Evolutionary conservation across 2,888 invertebrate species (phyloP).

Genomic region (Leucophenga montana): DNA sequence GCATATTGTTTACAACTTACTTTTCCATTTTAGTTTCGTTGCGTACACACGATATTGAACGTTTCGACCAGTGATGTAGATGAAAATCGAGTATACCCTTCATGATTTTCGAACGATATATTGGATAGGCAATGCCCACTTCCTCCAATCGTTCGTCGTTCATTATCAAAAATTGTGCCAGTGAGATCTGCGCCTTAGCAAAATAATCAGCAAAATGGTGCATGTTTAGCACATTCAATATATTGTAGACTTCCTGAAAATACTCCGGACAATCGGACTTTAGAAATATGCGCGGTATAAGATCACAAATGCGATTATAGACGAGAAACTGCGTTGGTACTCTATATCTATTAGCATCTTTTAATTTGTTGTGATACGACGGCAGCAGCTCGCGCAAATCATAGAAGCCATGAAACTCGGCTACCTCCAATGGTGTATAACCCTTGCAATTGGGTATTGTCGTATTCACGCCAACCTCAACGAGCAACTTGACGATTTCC

Average conservation of each 20-base stretch:
- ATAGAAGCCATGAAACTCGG: constrained; percentile 68
- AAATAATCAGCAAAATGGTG: constrained; percentile 60
- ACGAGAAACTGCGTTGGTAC: constrained; percentile 65
- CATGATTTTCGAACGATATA: constrained; percentile 66
- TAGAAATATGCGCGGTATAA: constrained; percentile 70
- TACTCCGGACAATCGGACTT: constrained; percentile 71
- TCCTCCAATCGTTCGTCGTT: constrained; percentile 59
- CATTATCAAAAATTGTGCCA: constrained; percentile 68
- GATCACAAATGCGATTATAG: constrained; percentile 67
- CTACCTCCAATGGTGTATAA: constrained; percentile 68
- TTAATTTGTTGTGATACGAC: constrained; percentile 14
- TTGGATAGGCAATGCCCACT: constrained; percentile 65
- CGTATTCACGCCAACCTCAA: constrained; percentile 64
- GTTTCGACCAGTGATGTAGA: constrained; percentile 69
- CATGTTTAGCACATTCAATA: constrained; percentile 63
- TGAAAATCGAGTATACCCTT: constrained; percentile 70
- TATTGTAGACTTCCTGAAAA: constrained; percentile 69
- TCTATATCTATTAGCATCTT: constrained; percentile 42
- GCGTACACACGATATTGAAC: constrained; percentile 64
- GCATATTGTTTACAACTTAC: constrained; percentile 40
- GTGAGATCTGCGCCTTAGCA: constrained; percentile 59
- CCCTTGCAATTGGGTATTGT: constrained; percentile 65
- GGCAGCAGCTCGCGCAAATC: constrained; percentile 69
- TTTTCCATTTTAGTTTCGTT: constrained; percentile 49
- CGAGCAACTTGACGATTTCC: constrained; percentile 65